These are phyloP conservation scores for Lycaena phlaeas DNA, from an alignment of 2,888 invertebrate genomes.

Conservation along the genomic window DNA sequence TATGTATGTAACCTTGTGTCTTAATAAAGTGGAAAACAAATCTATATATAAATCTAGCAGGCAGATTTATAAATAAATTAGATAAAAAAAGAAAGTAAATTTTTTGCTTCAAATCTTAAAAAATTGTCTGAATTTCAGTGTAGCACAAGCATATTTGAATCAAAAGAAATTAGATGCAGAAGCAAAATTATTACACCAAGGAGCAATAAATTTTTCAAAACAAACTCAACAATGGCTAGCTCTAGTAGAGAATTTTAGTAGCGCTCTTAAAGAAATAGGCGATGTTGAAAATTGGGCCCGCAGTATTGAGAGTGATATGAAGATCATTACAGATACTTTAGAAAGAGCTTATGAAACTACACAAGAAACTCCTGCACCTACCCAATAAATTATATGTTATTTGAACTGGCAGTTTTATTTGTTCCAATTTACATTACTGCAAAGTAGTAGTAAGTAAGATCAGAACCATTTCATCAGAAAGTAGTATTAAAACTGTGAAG, in stretches of 20 bases:
- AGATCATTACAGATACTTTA: constrained; percentile 90
- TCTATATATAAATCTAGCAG: too few species aligned
- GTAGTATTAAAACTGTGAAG: too few species aligned
- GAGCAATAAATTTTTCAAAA: constrained; percentile 94
- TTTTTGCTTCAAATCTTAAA: too few species aligned
- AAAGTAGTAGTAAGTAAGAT: too few species aligned
- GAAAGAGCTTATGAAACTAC: constrained; percentile 93
- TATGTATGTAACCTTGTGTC: too few species aligned
- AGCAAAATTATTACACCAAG: constrained; percentile 94
- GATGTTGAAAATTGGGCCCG: constrained; percentile 99
- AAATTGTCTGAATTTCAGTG: constrained; percentile 79
- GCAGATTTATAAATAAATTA: too few species aligned
- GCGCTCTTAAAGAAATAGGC: constrained; percentile 94
- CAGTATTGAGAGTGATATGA: constrained; percentile 97
- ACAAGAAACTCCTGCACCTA: constrained; percentile 39
- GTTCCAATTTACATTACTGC: too few species aligned
- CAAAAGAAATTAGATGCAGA: constrained; percentile 98
- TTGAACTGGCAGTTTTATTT: too few species aligned
- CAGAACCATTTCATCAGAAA: too few species aligned
- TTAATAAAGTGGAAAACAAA: too few species aligned
- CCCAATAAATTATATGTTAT: constrained; percentile 24
- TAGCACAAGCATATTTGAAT: constrained; percentile 98
- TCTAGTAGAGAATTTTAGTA: constrained; percentile 89
- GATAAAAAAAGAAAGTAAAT: too few species aligned
- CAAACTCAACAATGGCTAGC: constrained; percentile 98